Evolutionary conservation across 2,113 vertebrate species (phyloP), one percentile per base, ranked within the genome.

Genomic region (Piaya cayana): DNA sequence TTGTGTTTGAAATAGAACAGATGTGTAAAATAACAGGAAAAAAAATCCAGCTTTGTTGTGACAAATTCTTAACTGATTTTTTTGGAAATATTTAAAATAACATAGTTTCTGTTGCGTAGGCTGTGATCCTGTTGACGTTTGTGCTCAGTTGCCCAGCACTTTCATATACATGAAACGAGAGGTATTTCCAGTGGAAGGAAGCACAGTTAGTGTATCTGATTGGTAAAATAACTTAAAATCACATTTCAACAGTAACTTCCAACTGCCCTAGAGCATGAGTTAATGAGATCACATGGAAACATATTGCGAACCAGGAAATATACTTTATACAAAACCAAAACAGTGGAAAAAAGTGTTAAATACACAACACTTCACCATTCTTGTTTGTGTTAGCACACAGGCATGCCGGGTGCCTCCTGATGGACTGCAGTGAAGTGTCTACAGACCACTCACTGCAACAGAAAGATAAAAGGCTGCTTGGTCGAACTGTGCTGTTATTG

Each of bases 221-320:
- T 45, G 94, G 95, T 64, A 92, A 94, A 95, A 88, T 65, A 86
- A 82, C 75, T 77, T 37, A 86, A 86, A 96, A 96, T 93, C 96
- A 78, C 88, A 83, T 82, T 92, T 67, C 47, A 8, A 45, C 83
- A 21, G 42, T 49, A 91, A 90, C 94, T 95, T 94, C 85, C 88
- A 95, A 94, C 88, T 93, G 96, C 96, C 95, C 97, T 34, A 47
- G 84, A 92, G 96, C 95, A 85, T 30, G 27, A 86, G 74, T 63
- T 94, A 95, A 93, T 59, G 82, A 96, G 94, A 95, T 92, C 96
- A 93, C 80, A 94, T 90, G 97, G 97, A 97, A 98, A 97, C 95
- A 95, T 80, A 91, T 29, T 92, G 80, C 9, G 22, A 95, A 95
- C 82, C 97, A 98, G 98, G 98, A 98, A 98, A 98, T 96, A 97